phyloP scores from a whole-genome alignment of 2,797 vertebrate genomes.

The Petrocephalus sullivani region DNA sequence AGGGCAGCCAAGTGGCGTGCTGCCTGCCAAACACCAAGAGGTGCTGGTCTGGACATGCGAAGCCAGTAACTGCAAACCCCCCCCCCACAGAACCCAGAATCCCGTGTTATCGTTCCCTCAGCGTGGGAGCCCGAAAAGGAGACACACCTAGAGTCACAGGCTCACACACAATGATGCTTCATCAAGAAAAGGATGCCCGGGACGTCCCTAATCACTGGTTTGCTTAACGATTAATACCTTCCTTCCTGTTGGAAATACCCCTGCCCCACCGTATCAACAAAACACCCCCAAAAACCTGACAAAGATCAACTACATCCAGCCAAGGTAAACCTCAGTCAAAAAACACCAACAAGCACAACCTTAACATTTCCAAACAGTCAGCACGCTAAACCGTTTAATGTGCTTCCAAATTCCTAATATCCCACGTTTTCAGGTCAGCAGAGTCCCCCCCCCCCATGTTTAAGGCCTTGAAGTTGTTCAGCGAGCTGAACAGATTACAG shows the following conservation, averaged over 20 bases:
- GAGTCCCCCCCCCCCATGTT: not conserved
- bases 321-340: not conserved
- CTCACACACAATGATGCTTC: not conserved
- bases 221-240: not conserved
- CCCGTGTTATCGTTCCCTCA: not conserved
- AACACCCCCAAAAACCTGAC: not conserved
- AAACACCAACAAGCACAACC: not conserved
- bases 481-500: not conserved
- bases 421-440: not conserved
- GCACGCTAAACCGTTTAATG: not conserved
- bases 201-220: not conserved
- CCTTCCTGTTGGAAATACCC: conserved; percentile 1
- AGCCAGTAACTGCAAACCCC: not conserved
- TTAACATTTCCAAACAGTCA: not conserved
- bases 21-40: not conserved
- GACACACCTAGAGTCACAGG: not conserved
- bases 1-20: not conserved
- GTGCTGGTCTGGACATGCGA: not conserved
- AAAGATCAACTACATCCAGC: not conserved
- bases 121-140: not conserved
- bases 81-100: not conserved
- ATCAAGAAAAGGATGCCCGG: not conserved
- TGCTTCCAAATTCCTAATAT: not conserved
- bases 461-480: not conserved
- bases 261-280: too few relatives aligned